Base-by-base conservation (phyloP, 2,797 vertebrate species). In the Xenops minutus region DNA sequence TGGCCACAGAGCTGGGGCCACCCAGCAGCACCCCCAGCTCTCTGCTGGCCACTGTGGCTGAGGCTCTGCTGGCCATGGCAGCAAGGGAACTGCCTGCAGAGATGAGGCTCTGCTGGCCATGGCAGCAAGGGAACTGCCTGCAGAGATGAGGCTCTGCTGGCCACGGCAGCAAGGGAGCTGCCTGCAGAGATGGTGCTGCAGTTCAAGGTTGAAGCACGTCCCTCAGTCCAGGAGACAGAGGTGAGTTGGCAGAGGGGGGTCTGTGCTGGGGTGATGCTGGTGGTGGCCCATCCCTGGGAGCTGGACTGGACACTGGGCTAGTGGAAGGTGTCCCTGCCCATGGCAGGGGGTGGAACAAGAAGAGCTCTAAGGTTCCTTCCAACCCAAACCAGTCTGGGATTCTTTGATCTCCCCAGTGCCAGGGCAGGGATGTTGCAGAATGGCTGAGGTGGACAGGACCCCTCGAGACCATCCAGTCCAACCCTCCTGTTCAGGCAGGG, bases 221-320 rank as follows among this genome's bases (percentile, higher is more conserved):
- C 23, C 23, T 48, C 22, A 5, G 46, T 23, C 46, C 22, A 48
- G 69, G 51, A n/a, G 6, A n/a, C 0, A 26, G 34, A 0, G 5
- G 16, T 5, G 41, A 20, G 13, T 41, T 10, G 30, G 21, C 21
- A 44, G 32, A 74, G n/a, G 51, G 16, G 61, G 34, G 13, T 29
- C 44, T 29, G 29, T 58, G 67, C 62, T 26, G 20, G 61, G 22
- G 55, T 1, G 61, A 24, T 14, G 51, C 48, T 30, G n/a, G 34
- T 7, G 34, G 55, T 30, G 46, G 5, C 30, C 34, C 61, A 67
- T 8, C 20, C 54, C 68, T 52, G 52, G 13, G 29, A 34, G 21
- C 0, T 67, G 61, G 46, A 61, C 8, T 30, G 37, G 29, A 16
- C 46, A 52, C 26, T 37, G 64, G 46, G 2, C 19, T 16, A 30